phyloP scores from a whole-genome alignment of 2,113 vertebrate genomes.

The Rhinopomastus cyanomelas region DNA sequence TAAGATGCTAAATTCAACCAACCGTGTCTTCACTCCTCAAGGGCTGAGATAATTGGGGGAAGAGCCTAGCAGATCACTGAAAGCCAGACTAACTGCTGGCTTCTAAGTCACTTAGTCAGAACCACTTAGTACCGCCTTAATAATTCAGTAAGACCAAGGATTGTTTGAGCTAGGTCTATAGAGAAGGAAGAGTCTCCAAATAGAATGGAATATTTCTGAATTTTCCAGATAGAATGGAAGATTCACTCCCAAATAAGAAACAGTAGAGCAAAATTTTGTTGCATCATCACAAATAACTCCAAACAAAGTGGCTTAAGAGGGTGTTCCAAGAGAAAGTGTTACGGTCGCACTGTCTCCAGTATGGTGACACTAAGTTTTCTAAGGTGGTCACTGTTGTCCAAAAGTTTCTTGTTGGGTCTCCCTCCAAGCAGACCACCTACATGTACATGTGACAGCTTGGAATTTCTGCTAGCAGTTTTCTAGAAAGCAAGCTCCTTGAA shows the following conservation, averaged over 20 bases:
- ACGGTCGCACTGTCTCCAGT: accelerated
- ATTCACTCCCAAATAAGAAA: not conserved
- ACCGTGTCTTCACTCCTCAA: not conserved
- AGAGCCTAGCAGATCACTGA: not conserved
- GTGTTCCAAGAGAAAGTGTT: not conserved
- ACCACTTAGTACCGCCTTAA: not conserved
- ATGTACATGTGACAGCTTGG: not conserved
- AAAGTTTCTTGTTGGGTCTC: not conserved
- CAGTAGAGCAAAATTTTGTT: not conserved
- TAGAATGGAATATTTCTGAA: too few relatives aligned
- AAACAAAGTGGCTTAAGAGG: not conserved
- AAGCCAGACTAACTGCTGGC: not conserved
- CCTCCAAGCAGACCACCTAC: not conserved
- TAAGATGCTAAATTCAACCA: not conserved
- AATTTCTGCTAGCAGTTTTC: not conserved
- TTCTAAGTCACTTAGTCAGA: not conserved
- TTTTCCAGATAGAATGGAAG: not conserved
- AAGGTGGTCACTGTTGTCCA: not conserved
- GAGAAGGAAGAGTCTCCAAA: not conserved
- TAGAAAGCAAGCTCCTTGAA: not conserved
- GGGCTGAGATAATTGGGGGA: constrained; percentile 3
- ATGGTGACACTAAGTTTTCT: not conserved
- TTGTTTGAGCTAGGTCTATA: not conserved
- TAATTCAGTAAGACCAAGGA: not conserved
- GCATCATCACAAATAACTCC: not conserved